Conservation (phyloP, 2,888 invertebrate genomes). For the Galerucella nymphaeae region DNA sequence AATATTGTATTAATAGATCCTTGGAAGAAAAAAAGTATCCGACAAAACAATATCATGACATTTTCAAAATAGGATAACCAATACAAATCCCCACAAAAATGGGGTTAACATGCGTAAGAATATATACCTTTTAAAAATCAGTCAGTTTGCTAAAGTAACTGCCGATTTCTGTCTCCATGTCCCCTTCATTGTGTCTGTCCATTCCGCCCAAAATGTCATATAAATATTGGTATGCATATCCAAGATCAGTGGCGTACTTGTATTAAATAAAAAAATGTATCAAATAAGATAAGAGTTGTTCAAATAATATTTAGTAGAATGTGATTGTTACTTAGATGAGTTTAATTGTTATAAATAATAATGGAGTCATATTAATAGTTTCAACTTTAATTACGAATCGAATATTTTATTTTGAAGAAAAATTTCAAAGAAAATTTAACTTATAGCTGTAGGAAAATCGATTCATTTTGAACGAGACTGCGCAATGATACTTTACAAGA, state of each 20-base stretch:
- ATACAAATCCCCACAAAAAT: conserved; percentile 48
- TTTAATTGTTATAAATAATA: too few relatives aligned
- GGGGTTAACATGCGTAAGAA: conserved; percentile 54
- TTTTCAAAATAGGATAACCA: conserved; percentile 37
- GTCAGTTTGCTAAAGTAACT: conserved; percentile 57
- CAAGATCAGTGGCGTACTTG: conserved; percentile 28
- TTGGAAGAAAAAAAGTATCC: neutral
- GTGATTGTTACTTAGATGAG: too few relatives aligned
- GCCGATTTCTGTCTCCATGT: conserved; percentile 47
- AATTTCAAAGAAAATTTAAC: too few relatives aligned
- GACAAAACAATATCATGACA: conserved; percentile 38
- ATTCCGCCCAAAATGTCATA: conserved; percentile 60
- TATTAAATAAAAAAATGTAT: neutral
- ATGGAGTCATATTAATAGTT: too few relatives aligned
- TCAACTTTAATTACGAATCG: too few relatives aligned
- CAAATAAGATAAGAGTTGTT: too few relatives aligned
- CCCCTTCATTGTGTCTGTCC: conserved; percentile 55
- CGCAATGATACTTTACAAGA: too few relatives aligned
- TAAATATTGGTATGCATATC: conserved; percentile 60
- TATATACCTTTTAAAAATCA: conserved; percentile 53
- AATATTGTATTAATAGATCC: neutral
- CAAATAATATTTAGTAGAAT: too few relatives aligned
- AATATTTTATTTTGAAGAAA: too few relatives aligned
- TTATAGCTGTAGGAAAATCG: too few relatives aligned
- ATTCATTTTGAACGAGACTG: too few relatives aligned